phyloP scores from a whole-genome alignment of 1,140 invertebrate species.

The Gryon sp. region DNA sequence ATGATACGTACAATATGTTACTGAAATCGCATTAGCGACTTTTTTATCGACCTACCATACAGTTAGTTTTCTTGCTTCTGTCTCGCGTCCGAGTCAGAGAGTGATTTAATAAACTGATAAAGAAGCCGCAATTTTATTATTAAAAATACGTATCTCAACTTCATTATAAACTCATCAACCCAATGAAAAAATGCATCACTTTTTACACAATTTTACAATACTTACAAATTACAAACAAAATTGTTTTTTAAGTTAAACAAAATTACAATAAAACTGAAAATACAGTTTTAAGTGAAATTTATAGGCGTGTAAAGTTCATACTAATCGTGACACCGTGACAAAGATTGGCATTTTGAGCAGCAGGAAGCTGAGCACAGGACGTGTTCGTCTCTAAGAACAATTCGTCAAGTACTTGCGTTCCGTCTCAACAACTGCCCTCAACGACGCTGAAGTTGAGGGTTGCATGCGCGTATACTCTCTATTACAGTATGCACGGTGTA shows the following conservation, averaged over 20 bases:
- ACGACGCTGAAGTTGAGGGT: conserved; percentile 54
- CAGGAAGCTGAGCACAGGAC: conserved; percentile 47
- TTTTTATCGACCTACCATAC: too few species aligned
- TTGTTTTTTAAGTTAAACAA: conserved; percentile 4
- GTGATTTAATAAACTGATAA: too few species aligned
- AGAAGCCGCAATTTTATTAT: too few species aligned
- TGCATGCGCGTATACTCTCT: conserved; percentile 23
- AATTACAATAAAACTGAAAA: conserved; percentile 8
- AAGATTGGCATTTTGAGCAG: conserved; percentile 50
- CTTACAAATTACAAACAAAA: too few species aligned
- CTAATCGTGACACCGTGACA: conserved; percentile 36
- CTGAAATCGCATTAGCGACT: too few species aligned
- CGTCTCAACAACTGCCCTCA: conserved; percentile 71
- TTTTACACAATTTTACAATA: too few species aligned
- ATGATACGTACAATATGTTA: too few species aligned
- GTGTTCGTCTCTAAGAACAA: conserved; percentile 66
- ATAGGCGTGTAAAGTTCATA: conserved; percentile 6
- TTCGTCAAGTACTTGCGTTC: conserved; percentile 69
- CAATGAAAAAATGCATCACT: too few species aligned
- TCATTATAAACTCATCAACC: too few species aligned
- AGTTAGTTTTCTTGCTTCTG: too few species aligned
- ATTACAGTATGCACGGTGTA: background rate
- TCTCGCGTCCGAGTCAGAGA: too few species aligned
- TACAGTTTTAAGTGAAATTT: background rate
- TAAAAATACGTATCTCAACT: too few species aligned